These are phyloP conservation scores for Carcinoscorpius rotundicauda DNA, from an alignment of 1,140 invertebrate genomes.

Conservation along the genomic window DNA sequence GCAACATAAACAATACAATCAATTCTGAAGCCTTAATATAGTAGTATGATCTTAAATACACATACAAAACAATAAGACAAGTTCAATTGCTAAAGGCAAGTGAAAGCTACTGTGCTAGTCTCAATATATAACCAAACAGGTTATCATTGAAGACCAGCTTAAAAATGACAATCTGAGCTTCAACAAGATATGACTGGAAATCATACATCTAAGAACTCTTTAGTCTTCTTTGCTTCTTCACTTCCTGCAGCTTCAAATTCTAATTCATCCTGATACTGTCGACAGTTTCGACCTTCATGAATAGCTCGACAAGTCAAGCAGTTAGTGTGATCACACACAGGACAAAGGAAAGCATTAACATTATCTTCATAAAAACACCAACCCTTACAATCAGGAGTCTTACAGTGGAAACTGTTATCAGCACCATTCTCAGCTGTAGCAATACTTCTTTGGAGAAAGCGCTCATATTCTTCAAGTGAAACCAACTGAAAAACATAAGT, in stretches of 20 bases:
- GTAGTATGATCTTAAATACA: no score
- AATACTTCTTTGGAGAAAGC: constrained; percentile 67
- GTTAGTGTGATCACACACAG: constrained; percentile 65
- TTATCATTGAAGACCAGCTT: no score
- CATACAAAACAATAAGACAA: no score
- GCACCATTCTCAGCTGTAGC: constrained; percentile 66
- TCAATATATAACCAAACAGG: no score
- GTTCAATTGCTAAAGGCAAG: no score
- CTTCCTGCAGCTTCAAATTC: constrained; percentile 45
- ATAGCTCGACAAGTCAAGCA: constrained; percentile 84
- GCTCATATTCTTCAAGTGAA: constrained; percentile 54
- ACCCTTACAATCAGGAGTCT: constrained; percentile 72
- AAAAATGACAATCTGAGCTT: no score
- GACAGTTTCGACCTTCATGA: constrained; percentile 69
- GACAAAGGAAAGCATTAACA: constrained; percentile 72
- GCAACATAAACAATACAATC: no score
- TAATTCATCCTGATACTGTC: constrained; percentile 67
- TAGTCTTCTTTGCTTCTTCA: constrained; percentile 57
- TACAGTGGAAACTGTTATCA: constrained; percentile 78
- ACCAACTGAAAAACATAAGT: constrained; percentile 43
- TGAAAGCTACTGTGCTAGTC: no score
- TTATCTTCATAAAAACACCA: constrained; percentile 85
- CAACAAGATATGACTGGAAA: no score
- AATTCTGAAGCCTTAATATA: no score
- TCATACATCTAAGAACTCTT: constrained; percentile 53